Conservation (phyloP, 2,113 vertebrate species). For the Stercorarius parasiticus region DNA sequence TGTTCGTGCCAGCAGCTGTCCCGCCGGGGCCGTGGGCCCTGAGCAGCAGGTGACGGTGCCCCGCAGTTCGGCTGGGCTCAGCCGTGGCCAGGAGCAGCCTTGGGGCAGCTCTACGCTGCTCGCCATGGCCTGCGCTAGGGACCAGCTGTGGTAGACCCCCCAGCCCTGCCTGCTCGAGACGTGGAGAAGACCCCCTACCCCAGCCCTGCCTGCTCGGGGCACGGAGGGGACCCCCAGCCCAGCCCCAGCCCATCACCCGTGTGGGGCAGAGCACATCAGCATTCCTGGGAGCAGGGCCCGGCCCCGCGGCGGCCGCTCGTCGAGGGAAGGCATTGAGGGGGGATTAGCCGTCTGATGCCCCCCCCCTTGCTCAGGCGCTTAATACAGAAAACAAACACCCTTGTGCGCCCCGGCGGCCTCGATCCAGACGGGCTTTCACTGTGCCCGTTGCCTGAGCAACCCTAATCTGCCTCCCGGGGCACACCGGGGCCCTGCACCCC, state of each 20-base stretch:
- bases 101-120: not conserved
- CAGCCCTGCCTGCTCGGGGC: not conserved
- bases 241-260: not conserved
- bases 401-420: slow-evolving; percentile 18
- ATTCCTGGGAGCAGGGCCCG: slow-evolving; percentile 53
- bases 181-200: not conserved
- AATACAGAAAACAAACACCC: slow-evolving; percentile 60
- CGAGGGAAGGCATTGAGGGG: slow-evolving; percentile 41
- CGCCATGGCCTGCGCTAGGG: fast-evolving
- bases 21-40: fast-evolving
- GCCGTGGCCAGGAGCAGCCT: not conserved
- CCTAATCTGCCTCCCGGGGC: slow-evolving; percentile 35
- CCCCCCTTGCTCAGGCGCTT: slow-evolving; percentile 25
- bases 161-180: too few relatives aligned
- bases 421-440: slow-evolving; percentile 36
- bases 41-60: not conserved
- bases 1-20: not conserved
- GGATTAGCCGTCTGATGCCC: slow-evolving; percentile 53
- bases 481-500: not conserved
- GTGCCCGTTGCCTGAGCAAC: slow-evolving; percentile 50
- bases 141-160: not conserved
- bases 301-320: not conserved
- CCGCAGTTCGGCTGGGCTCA: fast-evolving
- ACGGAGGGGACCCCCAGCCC: not conserved
- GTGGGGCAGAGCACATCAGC: slow-evolving; percentile 28